Percentiles rank a stretch among this genome's conserved stretches.
These are phyloP conservation scores for Leucania comma DNA, from an alignment of 2,888 invertebrate species.

Conservation along the genomic window DNA sequence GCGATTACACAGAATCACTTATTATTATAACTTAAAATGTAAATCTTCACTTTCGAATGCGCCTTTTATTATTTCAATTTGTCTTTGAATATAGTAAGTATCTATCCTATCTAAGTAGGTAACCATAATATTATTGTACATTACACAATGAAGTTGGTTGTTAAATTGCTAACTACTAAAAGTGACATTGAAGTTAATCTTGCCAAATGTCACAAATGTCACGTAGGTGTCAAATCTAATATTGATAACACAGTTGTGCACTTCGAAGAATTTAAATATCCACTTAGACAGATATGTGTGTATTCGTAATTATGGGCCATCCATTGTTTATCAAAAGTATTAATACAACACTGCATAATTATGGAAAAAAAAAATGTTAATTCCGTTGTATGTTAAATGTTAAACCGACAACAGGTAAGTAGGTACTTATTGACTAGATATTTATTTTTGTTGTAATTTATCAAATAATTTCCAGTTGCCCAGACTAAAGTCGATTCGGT, in stretches of 20 bases:
- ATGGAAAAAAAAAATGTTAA: too few relatives aligned
- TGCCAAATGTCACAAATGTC: slow-evolving; percentile 12
- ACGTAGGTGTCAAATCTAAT: slow-evolving; percentile 21
- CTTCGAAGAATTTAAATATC: slow-evolving; percentile 18
- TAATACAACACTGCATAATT: neutral
- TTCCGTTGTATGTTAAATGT: too few relatives aligned
- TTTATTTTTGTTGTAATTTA: too few relatives aligned
- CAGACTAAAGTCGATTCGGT: too few relatives aligned
- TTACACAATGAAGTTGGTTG: neutral
- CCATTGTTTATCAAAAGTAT: neutral
- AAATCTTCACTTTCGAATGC: too few relatives aligned
- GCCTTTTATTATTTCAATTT: too few relatives aligned
- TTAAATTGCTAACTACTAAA: neutral
- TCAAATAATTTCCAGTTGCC: too few relatives aligned
- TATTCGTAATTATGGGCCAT: neutral
- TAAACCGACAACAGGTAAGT: neutral
- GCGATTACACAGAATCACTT: too few relatives aligned
- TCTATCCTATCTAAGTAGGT: neutral
- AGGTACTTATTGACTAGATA: neutral
- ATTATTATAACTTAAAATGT: too few relatives aligned
- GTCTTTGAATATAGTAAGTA: too few relatives aligned
- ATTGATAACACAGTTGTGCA: slow-evolving; percentile 9
- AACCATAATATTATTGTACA: neutral
- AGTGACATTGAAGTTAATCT: slow-evolving; percentile 14
- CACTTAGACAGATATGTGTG: neutral